Evolutionary conservation across 2,113 vertebrate species (phyloP), one percentile per base, ranked within the genome.

Genomic region (Terrapene triunguis): DNA sequence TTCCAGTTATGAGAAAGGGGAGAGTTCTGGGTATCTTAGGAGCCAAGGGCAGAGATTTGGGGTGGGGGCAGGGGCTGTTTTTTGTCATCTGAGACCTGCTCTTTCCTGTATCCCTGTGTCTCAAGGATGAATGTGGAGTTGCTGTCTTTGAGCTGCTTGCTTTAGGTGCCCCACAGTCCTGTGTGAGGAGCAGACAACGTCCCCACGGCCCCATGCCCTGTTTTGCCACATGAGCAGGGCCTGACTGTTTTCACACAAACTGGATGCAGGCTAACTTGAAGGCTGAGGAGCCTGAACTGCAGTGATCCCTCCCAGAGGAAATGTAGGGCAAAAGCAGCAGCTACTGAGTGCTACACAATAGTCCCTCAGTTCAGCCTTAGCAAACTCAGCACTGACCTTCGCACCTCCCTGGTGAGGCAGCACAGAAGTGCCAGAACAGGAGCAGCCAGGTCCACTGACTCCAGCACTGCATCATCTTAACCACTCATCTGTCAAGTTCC

Each of bases 361-460:
- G 51, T n/a, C 74, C 54, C 69, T 97, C 90, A 96, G 93, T 94
- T 93, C 0, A 0, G 35, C 78, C 21, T 87, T n/a, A 83, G 48
- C 59, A 82, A 91, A 93, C 48, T 47, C 80, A 85, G 32, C 5
- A 0, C 32, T 92, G 94, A 90, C 94, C 93, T 92, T 93, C 87
- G 69, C 82, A 72, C 38, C 51, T 95, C 78, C 72, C 74, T 48
- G 55, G 53, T 53, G 89, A 47, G 84, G 74, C 83, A 87, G 19
- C 48, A 29, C 22, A 65, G 35, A 91, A 90, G 80, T 95, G 87
- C 83, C 72, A 93, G 84, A 85, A 84, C 76, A 89, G 82, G 91
- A 89, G 74, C 62, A 89, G 82, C 27, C 47, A 59, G 3, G 7
- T 83, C 29, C 51, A 32, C 54, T 1, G 38, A 86, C 59, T 80